Evolutionary conservation across 35 echinoderm and acorn worm species (phyloP), one percentile per base, ranked within the genome.

Genomic region (Diadema setosum): DNA sequence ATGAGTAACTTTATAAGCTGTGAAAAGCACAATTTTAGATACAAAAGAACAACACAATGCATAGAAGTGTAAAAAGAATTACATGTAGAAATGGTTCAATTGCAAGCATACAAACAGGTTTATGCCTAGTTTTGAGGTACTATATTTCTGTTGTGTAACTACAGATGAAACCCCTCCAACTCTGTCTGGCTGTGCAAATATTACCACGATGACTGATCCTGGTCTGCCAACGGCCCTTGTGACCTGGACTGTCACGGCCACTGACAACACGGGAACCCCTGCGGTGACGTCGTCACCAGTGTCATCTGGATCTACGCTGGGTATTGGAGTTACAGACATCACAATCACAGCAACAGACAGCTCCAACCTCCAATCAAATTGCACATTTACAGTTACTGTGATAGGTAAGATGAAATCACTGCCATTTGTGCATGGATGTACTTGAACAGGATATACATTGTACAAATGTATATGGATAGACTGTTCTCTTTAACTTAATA

Each of bases 181-280:
- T 21, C 44, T 78, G 35, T 42, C 34, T 20, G 8, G 37, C 2
- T 78, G 73, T 78, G 73, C 24, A 21, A 42, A 33, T n/a, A 78
- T 78, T 21, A 78, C 37, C 9, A 41, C 44, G 7, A 44, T 2
- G 27, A 25, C 73, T 25, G 73, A 78, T 21, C 39, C 39, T 6
- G 34, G 15, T 2, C 12, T 44, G 29, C 1, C 73, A 43, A 42
- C 73, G 17, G 35, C 29, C 23, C 26, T 42, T 6, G 83, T 65
- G 27, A 17, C 23, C 27, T 78, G 73, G 73, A 44, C 39, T 44
- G 73, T 78, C 9, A 35, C 14, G 2, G 87, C 64, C 11, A 75
- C 88, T 0, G 88, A 95, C 32, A 87, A 95, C 64, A 46, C 76
- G 18, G 83, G 83, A 2, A n/a, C 12, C 1, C 33, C 48, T 25